Evolutionary conservation across 2,797 vertebrate species (phyloP).

Genomic region (Vireo griseus): DNA sequence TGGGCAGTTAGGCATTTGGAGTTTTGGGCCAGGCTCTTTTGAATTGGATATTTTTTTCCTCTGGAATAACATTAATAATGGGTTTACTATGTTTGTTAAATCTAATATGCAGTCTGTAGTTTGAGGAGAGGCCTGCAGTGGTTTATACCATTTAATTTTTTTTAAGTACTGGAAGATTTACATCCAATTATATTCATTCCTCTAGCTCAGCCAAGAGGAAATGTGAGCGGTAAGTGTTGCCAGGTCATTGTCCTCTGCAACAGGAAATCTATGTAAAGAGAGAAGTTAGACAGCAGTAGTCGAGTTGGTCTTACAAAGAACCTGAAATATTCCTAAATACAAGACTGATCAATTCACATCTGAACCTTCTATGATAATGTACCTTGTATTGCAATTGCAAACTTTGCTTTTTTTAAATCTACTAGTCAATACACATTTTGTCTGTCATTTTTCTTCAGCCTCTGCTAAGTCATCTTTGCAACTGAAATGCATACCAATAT

Average conservation of each 20-base stretch:
- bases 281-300: background rate
- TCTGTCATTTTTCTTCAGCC: background rate
- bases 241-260: background rate
- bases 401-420: background rate
- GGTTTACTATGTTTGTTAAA: background rate
- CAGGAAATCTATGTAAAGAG: background rate
- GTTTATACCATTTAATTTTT: background rate
- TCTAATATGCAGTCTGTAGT: background rate
- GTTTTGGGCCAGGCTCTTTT: background rate
- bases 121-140: background rate
- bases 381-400: background rate
- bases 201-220: background rate
- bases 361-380: background rate
- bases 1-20: background rate
- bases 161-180: background rate
- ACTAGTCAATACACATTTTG: background rate
- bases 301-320: background rate
- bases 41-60: background rate
- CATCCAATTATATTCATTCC: background rate
- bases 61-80: background rate
- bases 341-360: background rate
- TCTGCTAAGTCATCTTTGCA: background rate
- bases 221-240: background rate
- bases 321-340: background rate
- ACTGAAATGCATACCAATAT: background rate